A percentile compares a stretch with the other conserved stretches of the same genome.
Evolutionary conservation across 37 sponge, comb jelly and placozoan genomes (phyloP).

Genomic region (Beroe ovata): DNA sequence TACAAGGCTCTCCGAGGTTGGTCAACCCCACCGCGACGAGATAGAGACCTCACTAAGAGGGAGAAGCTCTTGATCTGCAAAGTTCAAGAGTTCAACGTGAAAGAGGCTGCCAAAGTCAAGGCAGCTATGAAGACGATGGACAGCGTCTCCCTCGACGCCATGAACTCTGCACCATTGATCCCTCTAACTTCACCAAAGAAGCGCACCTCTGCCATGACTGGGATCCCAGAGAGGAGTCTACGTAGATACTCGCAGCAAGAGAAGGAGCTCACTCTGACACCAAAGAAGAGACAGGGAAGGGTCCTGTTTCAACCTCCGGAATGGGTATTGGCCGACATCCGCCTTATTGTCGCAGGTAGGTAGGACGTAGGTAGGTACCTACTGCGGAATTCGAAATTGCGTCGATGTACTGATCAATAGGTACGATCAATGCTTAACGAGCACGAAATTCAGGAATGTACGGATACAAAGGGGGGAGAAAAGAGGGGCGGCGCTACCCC

Average conservation of each 20-base stretch:
- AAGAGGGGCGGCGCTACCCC: background rate
- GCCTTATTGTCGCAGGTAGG: background rate
- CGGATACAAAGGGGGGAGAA: background rate
- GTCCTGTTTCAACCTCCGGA: background rate
- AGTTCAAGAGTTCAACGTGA: background rate
- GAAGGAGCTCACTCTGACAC: background rate
- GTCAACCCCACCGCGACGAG: background rate
- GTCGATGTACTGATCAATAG: too few relatives aligned
- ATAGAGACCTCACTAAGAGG: background rate
- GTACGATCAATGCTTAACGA: too few relatives aligned
- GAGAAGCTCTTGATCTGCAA: background rate
- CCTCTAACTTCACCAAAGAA: background rate
- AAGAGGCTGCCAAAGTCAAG: background rate
- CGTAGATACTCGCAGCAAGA: background rate
- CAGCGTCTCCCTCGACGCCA: background rate
- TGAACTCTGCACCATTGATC: background rate
- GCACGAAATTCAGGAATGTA: background rate
- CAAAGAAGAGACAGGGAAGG: background rate
- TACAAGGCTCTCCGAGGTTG: background rate
- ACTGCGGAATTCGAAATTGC: too few relatives aligned
- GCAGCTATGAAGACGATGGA: background rate
- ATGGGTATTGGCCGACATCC: background rate
- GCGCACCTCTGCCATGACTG: background rate
- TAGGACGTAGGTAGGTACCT: too few relatives aligned
- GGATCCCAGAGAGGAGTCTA: background rate